phyloP scores from a whole-genome alignment of 2,113 vertebrate species.

The Sardina pilchardus region DNA sequence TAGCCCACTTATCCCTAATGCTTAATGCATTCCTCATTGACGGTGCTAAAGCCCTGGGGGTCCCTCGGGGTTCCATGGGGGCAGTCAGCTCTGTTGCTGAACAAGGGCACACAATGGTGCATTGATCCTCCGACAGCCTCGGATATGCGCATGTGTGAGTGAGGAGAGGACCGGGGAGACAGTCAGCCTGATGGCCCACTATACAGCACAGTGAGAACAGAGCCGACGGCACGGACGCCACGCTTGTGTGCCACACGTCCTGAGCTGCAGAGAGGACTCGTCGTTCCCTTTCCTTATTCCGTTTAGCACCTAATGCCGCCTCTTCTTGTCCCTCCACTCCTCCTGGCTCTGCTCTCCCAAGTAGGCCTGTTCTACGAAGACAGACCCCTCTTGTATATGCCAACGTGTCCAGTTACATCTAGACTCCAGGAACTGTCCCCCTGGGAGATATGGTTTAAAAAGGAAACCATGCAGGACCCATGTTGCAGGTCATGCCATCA shows the following conservation, averaged over 20 bases:
- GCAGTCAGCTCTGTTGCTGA: constrained; percentile 5
- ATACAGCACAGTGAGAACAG: too few relatives aligned
- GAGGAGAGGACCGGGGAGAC: background rate
- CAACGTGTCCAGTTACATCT: background rate
- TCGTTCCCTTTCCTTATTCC: too few relatives aligned
- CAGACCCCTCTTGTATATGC: background rate
- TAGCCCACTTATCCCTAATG: constrained; percentile 17
- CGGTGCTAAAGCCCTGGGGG: background rate
- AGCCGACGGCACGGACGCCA: too few relatives aligned
- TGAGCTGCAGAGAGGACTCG: too few relatives aligned
- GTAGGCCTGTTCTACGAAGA: background rate
- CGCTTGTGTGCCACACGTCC: too few relatives aligned
- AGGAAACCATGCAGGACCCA: background rate
- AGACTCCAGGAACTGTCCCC: background rate
- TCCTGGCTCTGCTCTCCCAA: too few relatives aligned
- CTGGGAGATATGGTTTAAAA: background rate
- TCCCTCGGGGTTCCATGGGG: background rate
- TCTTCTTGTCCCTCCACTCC: too few relatives aligned
- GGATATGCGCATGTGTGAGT: constrained; percentile 18
- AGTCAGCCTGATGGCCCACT: too few relatives aligned
- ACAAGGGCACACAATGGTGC: constrained; percentile 14
- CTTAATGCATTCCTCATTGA: constrained; percentile 30
- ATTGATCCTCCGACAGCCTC: constrained; percentile 16
- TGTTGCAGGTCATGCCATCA: background rate
- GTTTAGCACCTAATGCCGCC: too few relatives aligned